Base-by-base conservation (phyloP, 2,113 vertebrate genomes). In the Thymallus thymallus region DNA sequence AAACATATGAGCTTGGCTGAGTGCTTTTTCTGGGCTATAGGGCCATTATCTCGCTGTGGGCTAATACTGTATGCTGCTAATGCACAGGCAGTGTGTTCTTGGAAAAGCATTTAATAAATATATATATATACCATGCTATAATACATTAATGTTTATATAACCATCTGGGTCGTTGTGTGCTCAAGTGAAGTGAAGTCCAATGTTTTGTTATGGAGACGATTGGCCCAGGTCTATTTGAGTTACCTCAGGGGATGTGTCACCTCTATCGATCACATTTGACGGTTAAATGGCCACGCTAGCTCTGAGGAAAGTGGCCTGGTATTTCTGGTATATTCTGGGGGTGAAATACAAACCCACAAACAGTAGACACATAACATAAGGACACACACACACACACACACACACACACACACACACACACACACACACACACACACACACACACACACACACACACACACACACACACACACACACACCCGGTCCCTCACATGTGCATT, bases 1-100 rank as follows among this genome's bases (percentile, higher is more conserved):
- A 48, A 55, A 77, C 80, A 68, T 70, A 58, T 60, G 26, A 32
- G 14, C 14, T 16, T 18, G 29, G 60, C 71, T 72, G 23, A 60
- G 51, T 71, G n/a, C 24, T 63, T 32, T 58, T 46, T 56, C 24
- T 35, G 62, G 32, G 9, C 10, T 30, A 32, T 51, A 56, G 14
- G 55, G 23, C 68, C 58, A 73, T 61, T 45, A 22, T 3, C 2
- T 56, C 20, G 18, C 68, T 56, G 20, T 35, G 56, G 30, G 69
- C 55, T 22, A 23, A 69, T 22, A 7, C 67, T 24, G 22, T 60
- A 45, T 26, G 18, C 18, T 41, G 16, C 12, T 66, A 30, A 23
- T 18, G 45, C 22, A 41, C 20, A 60, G 56, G n/a, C 56, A 7
- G 29, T 61, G 7, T 62, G n/a, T 62, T 29, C 20, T 7, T 61